phyloP scores from a whole-genome alignment of 2,797 vertebrate species.

The Tachyglossus aculeatus region DNA sequence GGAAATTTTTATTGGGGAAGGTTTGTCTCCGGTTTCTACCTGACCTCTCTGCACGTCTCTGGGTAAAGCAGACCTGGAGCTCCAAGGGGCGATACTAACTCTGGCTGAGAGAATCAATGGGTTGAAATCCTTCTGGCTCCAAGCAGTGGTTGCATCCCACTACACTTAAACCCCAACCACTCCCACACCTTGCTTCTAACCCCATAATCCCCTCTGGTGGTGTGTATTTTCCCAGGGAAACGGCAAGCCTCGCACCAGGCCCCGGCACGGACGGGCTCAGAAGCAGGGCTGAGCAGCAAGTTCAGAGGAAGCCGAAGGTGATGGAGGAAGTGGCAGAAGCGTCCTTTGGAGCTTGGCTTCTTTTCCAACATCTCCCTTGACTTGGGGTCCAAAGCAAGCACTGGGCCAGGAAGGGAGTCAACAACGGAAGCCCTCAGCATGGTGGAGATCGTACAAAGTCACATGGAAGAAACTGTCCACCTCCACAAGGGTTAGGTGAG shows the following conservation, averaged over 20 bases:
- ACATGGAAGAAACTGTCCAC: not conserved
- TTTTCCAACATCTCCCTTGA: slow-evolving; percentile 3
- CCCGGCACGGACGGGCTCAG: not conserved
- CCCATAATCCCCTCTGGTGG: no score
- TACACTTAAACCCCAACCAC: no score
- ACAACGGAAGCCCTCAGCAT: not conserved
- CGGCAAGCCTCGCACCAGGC: not conserved
- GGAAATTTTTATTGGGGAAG: no score
- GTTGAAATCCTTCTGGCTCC: no score
- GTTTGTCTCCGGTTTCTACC: no score
- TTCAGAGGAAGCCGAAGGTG: not conserved
- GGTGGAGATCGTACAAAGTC: slow-evolving; percentile 33
- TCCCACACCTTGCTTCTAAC: no score
- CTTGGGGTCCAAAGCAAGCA: not conserved
- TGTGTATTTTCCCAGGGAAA: not conserved
- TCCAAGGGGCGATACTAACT: no score
- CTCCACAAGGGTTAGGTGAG: not conserved
- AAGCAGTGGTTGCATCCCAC: no score
- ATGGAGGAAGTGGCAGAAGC: not conserved
- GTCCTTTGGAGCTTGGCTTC: not conserved
- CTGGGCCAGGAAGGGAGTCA: not conserved
- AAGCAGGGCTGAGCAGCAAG: not conserved
- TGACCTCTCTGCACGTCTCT: no score
- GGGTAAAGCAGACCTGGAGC: no score
- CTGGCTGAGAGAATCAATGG: no score